phyloP scores from a whole-genome alignment of 2,113 vertebrate genomes.

The Riparia riparia region DNA sequence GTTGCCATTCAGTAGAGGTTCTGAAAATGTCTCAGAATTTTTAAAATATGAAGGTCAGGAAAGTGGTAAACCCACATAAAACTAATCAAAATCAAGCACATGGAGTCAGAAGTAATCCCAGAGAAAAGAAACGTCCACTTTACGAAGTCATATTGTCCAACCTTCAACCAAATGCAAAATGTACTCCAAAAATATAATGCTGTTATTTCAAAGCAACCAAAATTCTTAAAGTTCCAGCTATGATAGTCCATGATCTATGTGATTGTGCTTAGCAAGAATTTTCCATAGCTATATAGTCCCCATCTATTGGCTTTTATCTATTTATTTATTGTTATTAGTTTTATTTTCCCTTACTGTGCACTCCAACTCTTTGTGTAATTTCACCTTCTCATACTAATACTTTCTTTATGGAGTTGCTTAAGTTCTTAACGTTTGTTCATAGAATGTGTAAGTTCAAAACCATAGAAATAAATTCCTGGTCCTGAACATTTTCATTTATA shows the following conservation, averaged over 20 bases:
- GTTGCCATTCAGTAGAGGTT: neutral
- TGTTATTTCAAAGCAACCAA: neutral
- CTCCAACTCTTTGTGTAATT: neutral
- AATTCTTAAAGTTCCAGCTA: neutral
- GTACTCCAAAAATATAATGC: neutral
- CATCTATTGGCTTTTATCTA: neutral
- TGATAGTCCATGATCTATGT: neutral
- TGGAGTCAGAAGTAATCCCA: neutral
- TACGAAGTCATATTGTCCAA: rapidly evolving
- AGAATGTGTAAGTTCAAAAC: neutral
- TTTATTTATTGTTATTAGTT: neutral
- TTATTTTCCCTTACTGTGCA: neutral
- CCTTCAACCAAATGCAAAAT: neutral
- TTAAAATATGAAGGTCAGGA: neutral
- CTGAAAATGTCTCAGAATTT: neutral
- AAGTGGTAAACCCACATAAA: neutral
- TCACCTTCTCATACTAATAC: neutral
- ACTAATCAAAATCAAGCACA: neutral
- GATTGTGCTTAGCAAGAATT: neutral
- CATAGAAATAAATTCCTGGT: neutral
- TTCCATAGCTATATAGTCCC: neutral
- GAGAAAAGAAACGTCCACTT: neutral
- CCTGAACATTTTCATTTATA: neutral
- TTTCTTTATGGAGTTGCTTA: neutral
- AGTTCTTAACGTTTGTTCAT: neutral